Conservation (phyloP, 2,797 vertebrate genomes). For the Lacerta bilineata region DNA sequence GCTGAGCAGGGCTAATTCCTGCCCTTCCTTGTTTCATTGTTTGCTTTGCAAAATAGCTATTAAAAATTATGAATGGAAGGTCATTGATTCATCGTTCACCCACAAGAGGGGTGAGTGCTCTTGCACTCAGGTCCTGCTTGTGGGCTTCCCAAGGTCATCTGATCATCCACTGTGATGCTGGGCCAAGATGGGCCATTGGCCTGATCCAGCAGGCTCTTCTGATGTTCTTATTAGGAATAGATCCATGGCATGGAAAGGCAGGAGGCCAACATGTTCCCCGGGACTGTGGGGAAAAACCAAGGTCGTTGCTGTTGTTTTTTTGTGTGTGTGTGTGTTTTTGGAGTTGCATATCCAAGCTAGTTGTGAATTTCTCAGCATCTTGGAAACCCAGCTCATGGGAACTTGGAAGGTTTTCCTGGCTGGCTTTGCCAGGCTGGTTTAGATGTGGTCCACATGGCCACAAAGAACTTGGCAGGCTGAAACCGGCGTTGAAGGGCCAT, state of each 20-base stretch:
- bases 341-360: background rate
- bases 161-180: no score
- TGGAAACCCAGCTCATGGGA: background rate
- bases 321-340: background rate
- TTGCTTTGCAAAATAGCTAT: no score
- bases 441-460: background rate
- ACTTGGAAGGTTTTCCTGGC: background rate
- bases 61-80: no score
- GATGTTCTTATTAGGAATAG: constrained; percentile 74
- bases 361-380: background rate
- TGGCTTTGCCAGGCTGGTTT: background rate
- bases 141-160: no score
- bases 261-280: background rate
- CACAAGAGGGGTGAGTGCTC: no score
- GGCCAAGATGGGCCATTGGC: no score
- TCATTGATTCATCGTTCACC: no score
- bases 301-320: background rate
- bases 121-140: no score
- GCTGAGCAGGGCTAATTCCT: no score
- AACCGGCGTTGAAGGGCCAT: background rate
- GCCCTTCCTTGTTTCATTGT: no score
- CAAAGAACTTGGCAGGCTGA: background rate
- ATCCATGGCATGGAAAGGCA: background rate
- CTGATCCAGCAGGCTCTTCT: no score
- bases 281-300: background rate